Percentiles rank a stretch among this genome's conserved stretches.
Conservation (phyloP, 2,797 vertebrate species). For the Enteromius unitaeniatus region DNA sequence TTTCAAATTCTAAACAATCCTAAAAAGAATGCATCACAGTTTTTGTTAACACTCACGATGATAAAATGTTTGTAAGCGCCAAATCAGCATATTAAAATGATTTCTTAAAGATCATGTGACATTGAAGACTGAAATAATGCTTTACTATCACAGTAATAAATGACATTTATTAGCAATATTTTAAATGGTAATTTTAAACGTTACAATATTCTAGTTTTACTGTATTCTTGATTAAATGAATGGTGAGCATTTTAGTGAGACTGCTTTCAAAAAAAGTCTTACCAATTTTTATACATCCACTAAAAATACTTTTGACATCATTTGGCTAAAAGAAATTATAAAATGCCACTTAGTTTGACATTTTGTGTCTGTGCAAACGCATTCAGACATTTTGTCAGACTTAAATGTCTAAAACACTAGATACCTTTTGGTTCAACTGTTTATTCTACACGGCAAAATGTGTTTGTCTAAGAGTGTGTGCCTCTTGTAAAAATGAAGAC, state of each 20-base stretch:
- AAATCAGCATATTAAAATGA: neutral
- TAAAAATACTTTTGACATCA: neutral
- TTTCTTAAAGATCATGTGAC: neutral
- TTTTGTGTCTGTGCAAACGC: neutral
- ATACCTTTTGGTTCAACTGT: neutral
- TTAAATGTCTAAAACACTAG: neutral
- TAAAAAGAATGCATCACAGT: neutral
- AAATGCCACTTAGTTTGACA: neutral
- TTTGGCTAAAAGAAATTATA: neutral
- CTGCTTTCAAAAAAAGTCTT: neutral
- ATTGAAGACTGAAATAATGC: neutral
- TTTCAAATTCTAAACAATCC: neutral
- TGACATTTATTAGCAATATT: neutral
- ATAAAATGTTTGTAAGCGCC: neutral
- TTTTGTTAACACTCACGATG: neutral
- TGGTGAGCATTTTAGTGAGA: no score
- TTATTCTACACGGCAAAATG: neutral
- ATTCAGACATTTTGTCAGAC: neutral
- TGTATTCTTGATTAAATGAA: neutral
- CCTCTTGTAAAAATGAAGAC: conserved; percentile 21
- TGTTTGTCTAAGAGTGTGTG: neutral
- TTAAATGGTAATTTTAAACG: neutral
- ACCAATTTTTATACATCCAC: neutral
- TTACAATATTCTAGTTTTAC: neutral
- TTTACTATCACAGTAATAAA: neutral